phyloP scores from a whole-genome alignment of 2,797 vertebrate species.

The Limosa lapponica region DNA sequence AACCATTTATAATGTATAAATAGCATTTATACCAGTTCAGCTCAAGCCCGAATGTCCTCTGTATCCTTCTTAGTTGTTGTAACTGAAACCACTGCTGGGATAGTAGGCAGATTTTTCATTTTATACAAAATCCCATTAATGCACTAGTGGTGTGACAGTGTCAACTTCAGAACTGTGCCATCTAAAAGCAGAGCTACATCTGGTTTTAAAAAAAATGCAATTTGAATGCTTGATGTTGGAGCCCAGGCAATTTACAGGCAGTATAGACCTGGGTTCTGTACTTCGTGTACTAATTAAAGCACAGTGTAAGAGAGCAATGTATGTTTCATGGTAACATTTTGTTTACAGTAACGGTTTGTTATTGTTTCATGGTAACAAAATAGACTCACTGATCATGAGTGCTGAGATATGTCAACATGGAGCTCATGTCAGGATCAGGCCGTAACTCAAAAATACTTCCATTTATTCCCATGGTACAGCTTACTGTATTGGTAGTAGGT shows the following conservation, averaged over 20 bases:
- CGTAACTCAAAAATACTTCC: not conserved
- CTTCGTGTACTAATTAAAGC: not conserved
- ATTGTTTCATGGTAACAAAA: not conserved
- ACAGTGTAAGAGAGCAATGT: not conserved
- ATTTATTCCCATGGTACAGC: not conserved
- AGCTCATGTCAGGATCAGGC: not conserved
- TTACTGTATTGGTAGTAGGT: not conserved
- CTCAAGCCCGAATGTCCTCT: not conserved
- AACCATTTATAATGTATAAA: not conserved
- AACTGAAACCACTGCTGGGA: not conserved
- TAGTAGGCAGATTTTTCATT: not conserved
- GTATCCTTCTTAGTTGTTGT: not conserved
- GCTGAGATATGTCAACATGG: not conserved
- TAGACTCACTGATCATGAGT: not conserved
- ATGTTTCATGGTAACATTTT: not conserved
- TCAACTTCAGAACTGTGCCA: not conserved
- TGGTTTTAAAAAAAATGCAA: not conserved
- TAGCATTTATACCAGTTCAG: not conserved
- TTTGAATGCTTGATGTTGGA: not conserved
- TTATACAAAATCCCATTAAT: not conserved
- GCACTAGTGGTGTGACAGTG: not conserved
- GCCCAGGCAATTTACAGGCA: not conserved
- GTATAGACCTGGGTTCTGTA: not conserved
- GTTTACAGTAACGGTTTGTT: too few relatives aligned
- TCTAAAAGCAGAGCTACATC: not conserved